A percentile compares a stretch with the other conserved stretches of the same genome.
Evolutionary conservation across 2,797 vertebrate species (phyloP).

Genomic region (Galagoides demidoff): DNA sequence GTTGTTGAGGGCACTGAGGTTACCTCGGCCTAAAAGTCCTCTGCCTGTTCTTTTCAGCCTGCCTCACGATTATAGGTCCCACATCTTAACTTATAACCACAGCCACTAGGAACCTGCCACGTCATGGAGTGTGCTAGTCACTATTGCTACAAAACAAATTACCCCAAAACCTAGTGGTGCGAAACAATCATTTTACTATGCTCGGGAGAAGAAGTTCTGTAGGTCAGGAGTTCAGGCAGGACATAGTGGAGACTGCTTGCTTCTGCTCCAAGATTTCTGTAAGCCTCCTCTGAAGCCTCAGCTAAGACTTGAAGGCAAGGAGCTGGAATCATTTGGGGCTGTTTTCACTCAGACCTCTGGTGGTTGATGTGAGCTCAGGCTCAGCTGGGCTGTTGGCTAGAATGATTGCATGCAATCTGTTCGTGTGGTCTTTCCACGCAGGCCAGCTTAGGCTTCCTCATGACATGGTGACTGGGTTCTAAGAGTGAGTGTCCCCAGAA

Average conservation of each 20-base stretch:
- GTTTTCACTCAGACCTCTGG: background rate
- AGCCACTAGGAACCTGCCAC: background rate
- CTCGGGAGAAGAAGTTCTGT: background rate
- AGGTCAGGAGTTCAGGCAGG: slow-evolving; percentile 6
- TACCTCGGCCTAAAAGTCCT: background rate
- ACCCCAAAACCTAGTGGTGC: background rate
- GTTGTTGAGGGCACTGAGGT: background rate
- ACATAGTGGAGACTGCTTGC: background rate
- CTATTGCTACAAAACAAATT: slow-evolving; percentile 38
- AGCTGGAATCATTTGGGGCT: background rate
- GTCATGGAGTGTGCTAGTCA: background rate
- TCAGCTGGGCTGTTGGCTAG: background rate
- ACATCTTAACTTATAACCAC: background rate
- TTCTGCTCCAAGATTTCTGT: background rate
- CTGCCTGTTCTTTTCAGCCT: background rate
- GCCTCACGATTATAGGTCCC: background rate
- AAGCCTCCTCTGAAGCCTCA: background rate
- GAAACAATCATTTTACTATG: background rate
- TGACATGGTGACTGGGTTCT: background rate
- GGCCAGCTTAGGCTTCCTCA: background rate
- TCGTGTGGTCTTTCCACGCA: background rate
- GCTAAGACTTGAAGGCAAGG: background rate
- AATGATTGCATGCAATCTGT: background rate
- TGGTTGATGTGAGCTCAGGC: background rate
- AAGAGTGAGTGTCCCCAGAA: background rate